Base-by-base conservation (phyloP, 2,888 invertebrate genomes). In the Zygaena filipendulae region DNA sequence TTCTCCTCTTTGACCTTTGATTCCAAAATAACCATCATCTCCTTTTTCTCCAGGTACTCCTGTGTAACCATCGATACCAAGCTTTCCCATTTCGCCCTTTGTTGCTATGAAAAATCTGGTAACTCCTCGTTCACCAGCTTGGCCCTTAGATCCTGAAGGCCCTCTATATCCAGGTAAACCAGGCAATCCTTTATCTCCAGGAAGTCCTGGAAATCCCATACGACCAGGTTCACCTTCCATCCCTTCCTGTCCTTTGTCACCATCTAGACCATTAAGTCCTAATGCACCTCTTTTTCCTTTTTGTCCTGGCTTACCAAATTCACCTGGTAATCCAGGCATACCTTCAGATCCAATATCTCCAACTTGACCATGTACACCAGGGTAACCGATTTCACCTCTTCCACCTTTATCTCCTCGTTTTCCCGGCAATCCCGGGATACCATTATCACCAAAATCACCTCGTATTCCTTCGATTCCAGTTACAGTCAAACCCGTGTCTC, bases 371-470 rank as follows among this genome's bases (percentile, higher is more conserved):
- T 40, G 44, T 11, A 45, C 43, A 18, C 86, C 86, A 23, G 49
- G 43, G 1, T 61, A 53, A 23, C 88, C 88, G 11, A 43, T 41
- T 11, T 62, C 66, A 21, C 90, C 90, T n/a, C 46, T 52, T 12
- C 64, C 52, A 22, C 91, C 91, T 35, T 66, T 68, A 13, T 45
- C 37, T 22, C 87, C 88, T 14, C 53, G 29, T 5, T 55, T 33
- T 9, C 87, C 87, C 10, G 49, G 44, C 41, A 54, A 59, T 23
- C 82, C 86, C 30, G 58, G 54, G 35, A 38, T 52, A 31, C 90
- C 91, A 2, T 67, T 52, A 9, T 82, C 68, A 40, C 91, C 91
- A 24, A 64, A 67, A 23, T 81, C 75, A 32, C 91, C 91, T 27
- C 75, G 72, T 28, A 74, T 64, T 31, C 91, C 91, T 46, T 84